phyloP scores from a whole-genome alignment of 2,113 vertebrate genomes.

The Sinocyclocheilus maitianheensis region DNA sequence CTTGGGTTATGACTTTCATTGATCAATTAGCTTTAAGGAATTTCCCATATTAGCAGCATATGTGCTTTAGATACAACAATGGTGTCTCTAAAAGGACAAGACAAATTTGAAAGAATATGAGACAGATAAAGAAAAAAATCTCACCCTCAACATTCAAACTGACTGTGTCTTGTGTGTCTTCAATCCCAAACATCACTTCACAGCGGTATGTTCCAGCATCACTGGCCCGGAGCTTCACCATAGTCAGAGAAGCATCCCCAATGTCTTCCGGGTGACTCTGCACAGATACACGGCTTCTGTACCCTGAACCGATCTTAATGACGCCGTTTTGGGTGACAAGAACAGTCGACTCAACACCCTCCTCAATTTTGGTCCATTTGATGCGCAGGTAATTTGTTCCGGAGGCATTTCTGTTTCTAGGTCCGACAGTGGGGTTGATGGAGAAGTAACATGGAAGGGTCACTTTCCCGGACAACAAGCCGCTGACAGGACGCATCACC shows the following conservation, averaged over 20 bases:
- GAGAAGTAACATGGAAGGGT: slow-evolving; percentile 90
- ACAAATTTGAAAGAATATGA: neutral
- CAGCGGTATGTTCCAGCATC: slow-evolving; percentile 93
- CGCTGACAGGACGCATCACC: slow-evolving; percentile 78
- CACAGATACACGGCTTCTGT: slow-evolving; percentile 89
- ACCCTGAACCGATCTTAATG: slow-evolving; percentile 88
- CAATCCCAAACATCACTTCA: slow-evolving; percentile 92
- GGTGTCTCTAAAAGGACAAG: neutral
- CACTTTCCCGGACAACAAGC: slow-evolving; percentile 88
- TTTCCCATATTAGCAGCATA: neutral
- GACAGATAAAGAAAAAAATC: slow-evolving; percentile 43
- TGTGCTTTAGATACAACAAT: neutral
- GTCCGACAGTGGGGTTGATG: slow-evolving; percentile 81
- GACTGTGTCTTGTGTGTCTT: slow-evolving; percentile 86
- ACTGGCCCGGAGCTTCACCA: slow-evolving; percentile 89
- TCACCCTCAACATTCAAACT: slow-evolving; percentile 87
- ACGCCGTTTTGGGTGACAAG: slow-evolving; percentile 90
- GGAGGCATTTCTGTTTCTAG: slow-evolving; percentile 69
- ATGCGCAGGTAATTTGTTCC: slow-evolving; percentile 84
- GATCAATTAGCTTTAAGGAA: neutral
- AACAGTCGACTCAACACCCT: slow-evolving; percentile 83
- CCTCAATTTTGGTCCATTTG: slow-evolving; percentile 93
- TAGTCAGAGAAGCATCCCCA: slow-evolving; percentile 87
- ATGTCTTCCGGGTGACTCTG: slow-evolving; percentile 84
- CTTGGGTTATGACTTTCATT: slow-evolving; percentile 11